Percentiles rank a stretch among this genome's conserved stretches.
These are phyloP conservation scores for Pterocles orientalis DNA, from an alignment of 2,113 vertebrate species.

Conservation along the genomic window DNA sequence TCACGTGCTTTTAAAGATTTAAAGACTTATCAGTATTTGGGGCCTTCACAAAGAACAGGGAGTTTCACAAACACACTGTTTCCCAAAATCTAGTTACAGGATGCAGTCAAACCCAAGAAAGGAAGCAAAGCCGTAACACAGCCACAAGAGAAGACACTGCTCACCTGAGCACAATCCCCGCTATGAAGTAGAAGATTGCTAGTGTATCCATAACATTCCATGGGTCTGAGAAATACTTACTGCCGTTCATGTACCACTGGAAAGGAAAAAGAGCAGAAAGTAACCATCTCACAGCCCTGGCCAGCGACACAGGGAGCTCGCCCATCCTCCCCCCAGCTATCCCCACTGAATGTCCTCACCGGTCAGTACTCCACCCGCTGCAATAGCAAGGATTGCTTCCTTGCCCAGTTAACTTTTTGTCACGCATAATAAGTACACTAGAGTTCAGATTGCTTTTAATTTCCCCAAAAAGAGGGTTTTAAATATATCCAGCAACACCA, in stretches of 20 bases:
- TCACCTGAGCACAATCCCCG: slow-evolving; percentile 89
- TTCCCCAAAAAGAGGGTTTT: neutral
- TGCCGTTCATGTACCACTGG: slow-evolving; percentile 84
- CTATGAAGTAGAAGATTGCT: slow-evolving; percentile 88
- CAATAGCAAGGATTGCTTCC: neutral
- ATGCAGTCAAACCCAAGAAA: neutral
- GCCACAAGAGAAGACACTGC: neutral
- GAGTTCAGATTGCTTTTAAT: neutral
- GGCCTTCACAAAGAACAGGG: neutral
- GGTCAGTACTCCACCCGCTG: neutral
- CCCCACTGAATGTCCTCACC: neutral
- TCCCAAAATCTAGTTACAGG: neutral
- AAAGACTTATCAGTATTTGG: neutral
- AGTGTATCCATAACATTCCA: slow-evolving; percentile 96
- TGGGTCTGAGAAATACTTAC: slow-evolving; percentile 86
- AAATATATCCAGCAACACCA: neutral
- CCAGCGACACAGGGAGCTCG: neutral
- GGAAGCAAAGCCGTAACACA: neutral
- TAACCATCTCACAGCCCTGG: neutral
- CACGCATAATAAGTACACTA: neutral
- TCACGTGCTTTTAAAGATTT: neutral
- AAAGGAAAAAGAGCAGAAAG: slow-evolving; percentile 44
- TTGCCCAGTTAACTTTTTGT: neutral
- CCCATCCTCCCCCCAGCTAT: neutral
- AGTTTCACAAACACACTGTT: fast-evolving